Conservation (phyloP, 2,888 invertebrate genomes). For the Idaea straminata region DNA sequence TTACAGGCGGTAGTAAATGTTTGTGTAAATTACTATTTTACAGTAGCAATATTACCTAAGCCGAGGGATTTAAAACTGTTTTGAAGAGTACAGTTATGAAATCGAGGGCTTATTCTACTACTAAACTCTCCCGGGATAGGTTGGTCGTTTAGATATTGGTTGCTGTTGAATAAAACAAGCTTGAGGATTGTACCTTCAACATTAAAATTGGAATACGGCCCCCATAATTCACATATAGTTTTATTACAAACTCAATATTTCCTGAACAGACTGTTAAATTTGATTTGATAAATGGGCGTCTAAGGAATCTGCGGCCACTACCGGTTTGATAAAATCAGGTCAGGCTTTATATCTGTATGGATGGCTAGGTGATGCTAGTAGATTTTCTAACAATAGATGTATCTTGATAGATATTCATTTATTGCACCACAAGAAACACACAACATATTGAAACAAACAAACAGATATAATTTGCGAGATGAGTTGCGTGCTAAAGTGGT, state of each 20-base stretch:
- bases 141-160: not conserved
- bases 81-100: not conserved
- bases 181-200: not conserved
- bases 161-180: not conserved
- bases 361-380: not conserved
- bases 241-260: not conserved
- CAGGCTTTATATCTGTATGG: not conserved
- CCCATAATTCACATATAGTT: not conserved
- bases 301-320: not conserved
- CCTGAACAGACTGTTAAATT: not conserved
- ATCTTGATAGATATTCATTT: too few species aligned
- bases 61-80: not conserved
- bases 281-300: not conserved
- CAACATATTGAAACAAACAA: too few species aligned
- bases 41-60: not conserved
- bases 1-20: slow-evolving; percentile 13
- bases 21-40: not conserved
- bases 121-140: not conserved
- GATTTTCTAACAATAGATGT: not conserved
- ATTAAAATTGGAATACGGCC: not conserved
- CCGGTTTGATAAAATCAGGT: not conserved
- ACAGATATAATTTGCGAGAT: too few species aligned
- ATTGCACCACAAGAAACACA: too few species aligned
- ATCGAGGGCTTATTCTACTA: not conserved
- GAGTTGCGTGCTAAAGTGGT: too few species aligned